Conservation (phyloP, 2,888 invertebrate genomes). For the Sicus ferrugineus region DNA sequence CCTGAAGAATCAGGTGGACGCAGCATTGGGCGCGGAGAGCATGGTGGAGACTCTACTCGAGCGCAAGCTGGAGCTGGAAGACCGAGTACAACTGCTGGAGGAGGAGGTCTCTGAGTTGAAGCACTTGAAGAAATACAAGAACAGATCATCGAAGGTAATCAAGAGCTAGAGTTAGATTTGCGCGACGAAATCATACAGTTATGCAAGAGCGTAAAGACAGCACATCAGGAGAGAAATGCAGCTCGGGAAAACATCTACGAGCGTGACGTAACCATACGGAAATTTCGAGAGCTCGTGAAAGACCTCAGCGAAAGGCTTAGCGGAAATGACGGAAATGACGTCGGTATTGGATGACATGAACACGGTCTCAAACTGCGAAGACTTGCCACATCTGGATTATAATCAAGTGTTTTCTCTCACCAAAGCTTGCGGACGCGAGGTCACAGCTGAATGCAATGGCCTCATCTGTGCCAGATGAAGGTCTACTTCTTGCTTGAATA, state of each 20-base stretch:
- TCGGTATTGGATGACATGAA: conserved; percentile 61
- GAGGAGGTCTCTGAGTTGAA: conserved; percentile 93
- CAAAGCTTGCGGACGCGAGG: conserved; percentile 77
- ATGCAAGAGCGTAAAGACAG: conserved; percentile 80
- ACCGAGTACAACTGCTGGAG: conserved; percentile 83
- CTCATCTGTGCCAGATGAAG: conserved; percentile 84
- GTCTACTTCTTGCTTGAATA: conserved; percentile 89
- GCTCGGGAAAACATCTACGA: conserved; percentile 91
- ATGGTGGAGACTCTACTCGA: conserved; percentile 96
- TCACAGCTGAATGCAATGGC: conserved; percentile 89
- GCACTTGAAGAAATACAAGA: conserved; percentile 95
- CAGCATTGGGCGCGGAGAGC: conserved; percentile 96
- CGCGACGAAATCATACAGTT: conserved; percentile 93
- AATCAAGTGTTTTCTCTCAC: conserved; percentile 71
- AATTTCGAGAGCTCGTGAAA: conserved; percentile 93
- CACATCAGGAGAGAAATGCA: conserved; percentile 83
- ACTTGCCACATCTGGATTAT: conserved; percentile 72
- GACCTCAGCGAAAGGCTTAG: conserved; percentile 82
- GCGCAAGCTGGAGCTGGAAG: conserved; percentile 92
- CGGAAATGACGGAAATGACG: not conserved
- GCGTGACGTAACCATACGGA: conserved; percentile 89
- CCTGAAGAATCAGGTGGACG: conserved; percentile 94
- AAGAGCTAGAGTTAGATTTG: conserved; percentile 91
- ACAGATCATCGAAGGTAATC: conserved; percentile 92
- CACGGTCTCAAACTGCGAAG: conserved; percentile 56